Evolutionary conservation across 1,140 invertebrate species (phyloP).

Genomic region (Caenorhabditis elegans): WBcel235 BX284604.4:11899001-11899500

Average conservation of each 20-base stretch:
- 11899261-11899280: background rate
- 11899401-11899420: background rate
- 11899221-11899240: background rate
- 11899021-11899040: too few species aligned
- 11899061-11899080: too few species aligned
- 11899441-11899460: background rate
- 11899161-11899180: constrained; percentile 20
- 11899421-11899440: constrained; percentile 5
- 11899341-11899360: background rate
- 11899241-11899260: constrained; percentile 16
- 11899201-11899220: constrained; percentile 1
- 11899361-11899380: background rate
- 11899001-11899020: too few species aligned
- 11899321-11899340: too few species aligned
- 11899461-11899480: background rate
- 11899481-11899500: constrained; percentile 15
- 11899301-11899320: background rate
- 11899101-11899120: too few species aligned
- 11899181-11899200: constrained; percentile 23
- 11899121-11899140: background rate
- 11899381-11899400: background rate
- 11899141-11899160: background rate
- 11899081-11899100: background rate
- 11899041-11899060: too few species aligned
- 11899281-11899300: constrained; percentile 17